These are phyloP conservation scores for Mnemiopsis leidyi DNA, from an alignment of 37 sponge, comb jelly and placozoan genomes.

Conservation along the genomic window DNA sequence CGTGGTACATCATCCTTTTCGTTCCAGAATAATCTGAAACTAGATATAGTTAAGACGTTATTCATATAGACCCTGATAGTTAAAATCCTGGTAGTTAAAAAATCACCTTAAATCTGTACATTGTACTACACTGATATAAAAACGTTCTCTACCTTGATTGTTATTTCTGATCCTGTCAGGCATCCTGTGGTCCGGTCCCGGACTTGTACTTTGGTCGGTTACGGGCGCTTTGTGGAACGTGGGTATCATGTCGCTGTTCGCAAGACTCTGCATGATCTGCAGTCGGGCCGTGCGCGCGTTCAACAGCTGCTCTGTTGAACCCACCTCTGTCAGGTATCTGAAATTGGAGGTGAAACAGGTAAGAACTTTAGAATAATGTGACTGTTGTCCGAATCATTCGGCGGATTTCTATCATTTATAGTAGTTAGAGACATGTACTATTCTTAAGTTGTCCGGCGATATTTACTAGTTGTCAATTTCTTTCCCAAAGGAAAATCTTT, in stretches of 20 bases:
- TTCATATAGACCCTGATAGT: no score
- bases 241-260: slow-evolving; percentile 45
- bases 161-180: background rate
- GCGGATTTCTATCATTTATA: no score
- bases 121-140: no score
- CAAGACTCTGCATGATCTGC: slow-evolving; percentile 62
- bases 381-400: background rate
- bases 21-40: background rate
- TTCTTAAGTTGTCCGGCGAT: no score
- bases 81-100: no score
- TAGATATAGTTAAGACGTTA: background rate
- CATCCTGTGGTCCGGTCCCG: background rate
- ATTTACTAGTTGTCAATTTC: no score
- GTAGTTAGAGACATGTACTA: no score
- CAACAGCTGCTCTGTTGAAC: slow-evolving; percentile 56
- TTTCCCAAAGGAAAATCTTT: no score
- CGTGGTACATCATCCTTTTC: slow-evolving; percentile 26
- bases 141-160: slow-evolving; percentile 16
- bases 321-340: slow-evolving; percentile 47
- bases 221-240: slow-evolving; percentile 43
- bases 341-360: background rate
- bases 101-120: no score
- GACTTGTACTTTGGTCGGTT: slow-evolving; percentile 31
- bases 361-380: background rate
- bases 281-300: slow-evolving; percentile 40